Percentiles rank a stretch among this genome's conserved stretches.
These are phyloP conservation scores for Paracanthobrama guichenoti DNA, from an alignment of 2,113 vertebrate species.

Conservation along the genomic window DNA sequence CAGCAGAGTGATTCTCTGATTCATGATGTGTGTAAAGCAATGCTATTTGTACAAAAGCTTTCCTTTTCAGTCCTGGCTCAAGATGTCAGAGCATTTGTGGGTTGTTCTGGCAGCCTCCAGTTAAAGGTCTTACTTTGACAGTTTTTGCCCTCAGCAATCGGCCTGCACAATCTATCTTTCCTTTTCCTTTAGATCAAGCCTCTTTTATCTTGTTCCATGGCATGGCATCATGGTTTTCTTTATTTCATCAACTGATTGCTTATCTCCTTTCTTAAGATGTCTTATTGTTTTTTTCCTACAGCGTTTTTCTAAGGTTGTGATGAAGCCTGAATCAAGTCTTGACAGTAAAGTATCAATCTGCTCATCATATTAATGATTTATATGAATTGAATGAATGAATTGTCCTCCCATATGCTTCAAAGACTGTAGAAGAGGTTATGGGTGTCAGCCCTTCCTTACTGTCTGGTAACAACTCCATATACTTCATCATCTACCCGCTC, in stretches of 20 bases:
- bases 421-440: not conserved
- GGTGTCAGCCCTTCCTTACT: not conserved
- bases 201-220: constrained; percentile 58
- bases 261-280: constrained; percentile 57
- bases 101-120: constrained; percentile 71
- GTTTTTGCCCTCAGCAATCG: constrained; percentile 63
- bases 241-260: constrained; percentile 72
- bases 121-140: constrained; percentile 76
- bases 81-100: constrained; percentile 66
- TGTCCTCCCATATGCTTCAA: constrained; percentile 37
- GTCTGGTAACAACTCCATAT: not conserved
- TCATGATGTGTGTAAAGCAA: constrained; percentile 4
- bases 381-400: not conserved
- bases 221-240: constrained; percentile 67
- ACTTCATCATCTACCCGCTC: not conserved
- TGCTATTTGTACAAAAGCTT: constrained; percentile 46
- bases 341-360: not conserved
- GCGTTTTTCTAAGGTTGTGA: constrained; percentile 1
- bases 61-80: constrained; percentile 58
- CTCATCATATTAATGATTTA: constrained; percentile 19
- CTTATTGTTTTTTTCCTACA: constrained; percentile 11
- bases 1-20: constrained; percentile 14
- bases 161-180: constrained; percentile 46
- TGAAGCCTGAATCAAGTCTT: not conserved
- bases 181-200: constrained; percentile 7